A percentile compares a stretch with the other conserved stretches of the same genome.
These are phyloP conservation scores for Herminia tarsipennalis DNA, from an alignment of 2,888 invertebrate species.

Conservation along the genomic window DNA sequence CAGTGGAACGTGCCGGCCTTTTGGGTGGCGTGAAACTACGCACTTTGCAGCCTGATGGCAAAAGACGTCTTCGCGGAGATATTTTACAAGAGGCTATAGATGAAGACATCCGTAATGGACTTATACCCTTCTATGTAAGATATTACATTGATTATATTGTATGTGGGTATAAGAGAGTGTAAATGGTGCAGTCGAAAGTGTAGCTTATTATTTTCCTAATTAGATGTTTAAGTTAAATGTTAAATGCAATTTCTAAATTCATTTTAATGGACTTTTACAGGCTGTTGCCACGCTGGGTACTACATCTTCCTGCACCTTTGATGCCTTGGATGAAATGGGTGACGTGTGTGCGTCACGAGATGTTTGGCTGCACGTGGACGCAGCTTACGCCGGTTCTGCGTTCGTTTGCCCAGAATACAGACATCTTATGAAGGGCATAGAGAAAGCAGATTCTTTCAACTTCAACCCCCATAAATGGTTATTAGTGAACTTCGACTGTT, in stretches of 20 bases:
- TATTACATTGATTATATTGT: not conserved
- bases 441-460: conserved; percentile 97
- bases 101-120: conserved; percentile 94
- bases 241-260: too few species aligned
- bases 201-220: too few species aligned
- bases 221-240: too few species aligned
- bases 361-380: conserved; percentile 98
- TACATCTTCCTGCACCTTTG: conserved; percentile 98
- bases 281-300: conserved; percentile 96
- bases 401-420: conserved; percentile 99
- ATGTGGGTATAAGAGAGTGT: too few species aligned
- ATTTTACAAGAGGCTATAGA: conserved; percentile 91
- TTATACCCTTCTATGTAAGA: conserved; percentile 98
- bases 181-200: too few species aligned
- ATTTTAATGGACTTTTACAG: conserved; percentile 83
- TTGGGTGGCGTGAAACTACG: conserved; percentile 94
- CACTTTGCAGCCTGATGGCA: conserved; percentile 89
- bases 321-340: conserved; percentile 94
- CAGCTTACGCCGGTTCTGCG: conserved; percentile 98
- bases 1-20: conserved; percentile 96
- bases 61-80: conserved; percentile 90
- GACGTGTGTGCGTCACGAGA: conserved; percentile 91
- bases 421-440: conserved; percentile 94
- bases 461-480: conserved; percentile 99
- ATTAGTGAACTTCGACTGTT: conserved; percentile 99